These are phyloP conservation scores for Phaethon lepturus DNA, from an alignment of 2,113 vertebrate genomes.

Conservation along the genomic window DNA sequence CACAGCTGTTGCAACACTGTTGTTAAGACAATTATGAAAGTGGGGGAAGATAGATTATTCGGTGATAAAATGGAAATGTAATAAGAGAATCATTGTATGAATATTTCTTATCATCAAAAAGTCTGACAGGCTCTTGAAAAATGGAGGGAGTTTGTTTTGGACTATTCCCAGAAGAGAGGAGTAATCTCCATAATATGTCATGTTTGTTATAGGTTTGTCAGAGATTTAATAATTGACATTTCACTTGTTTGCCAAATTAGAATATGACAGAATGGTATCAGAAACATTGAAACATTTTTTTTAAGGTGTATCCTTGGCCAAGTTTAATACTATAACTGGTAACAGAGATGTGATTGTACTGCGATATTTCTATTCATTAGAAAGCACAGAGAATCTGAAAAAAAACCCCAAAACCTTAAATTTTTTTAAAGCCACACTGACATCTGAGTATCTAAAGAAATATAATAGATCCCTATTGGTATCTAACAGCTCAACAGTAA, in stretches of 20 bases:
- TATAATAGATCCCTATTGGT: not conserved
- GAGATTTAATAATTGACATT: conserved; percentile 40
- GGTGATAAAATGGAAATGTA: not conserved
- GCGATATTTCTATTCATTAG: not conserved
- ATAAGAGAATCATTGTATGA: not conserved
- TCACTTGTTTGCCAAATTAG: conserved; percentile 46
- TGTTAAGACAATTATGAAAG: not conserved
- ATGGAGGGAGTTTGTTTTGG: not conserved
- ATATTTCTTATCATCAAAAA: not conserved
- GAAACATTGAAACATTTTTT: not conserved
- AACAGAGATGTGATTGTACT: not conserved
- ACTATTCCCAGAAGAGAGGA: not conserved
- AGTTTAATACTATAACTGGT: not conserved
- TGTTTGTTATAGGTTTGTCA: conserved; percentile 48
- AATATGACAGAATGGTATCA: not conserved
- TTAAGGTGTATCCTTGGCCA: not conserved
- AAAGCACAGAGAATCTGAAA: not conserved
- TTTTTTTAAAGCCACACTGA: not conserved
- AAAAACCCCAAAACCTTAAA: not conserved
- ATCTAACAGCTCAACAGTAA: not conserved
- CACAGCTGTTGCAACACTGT: not conserved
- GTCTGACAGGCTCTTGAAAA: not conserved
- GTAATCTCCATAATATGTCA: not conserved
- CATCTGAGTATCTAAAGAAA: not conserved
- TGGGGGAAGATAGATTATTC: not conserved